phyloP scores from a whole-genome alignment of 2,888 invertebrate genomes.

The Phaedon cochleariae region DNA sequence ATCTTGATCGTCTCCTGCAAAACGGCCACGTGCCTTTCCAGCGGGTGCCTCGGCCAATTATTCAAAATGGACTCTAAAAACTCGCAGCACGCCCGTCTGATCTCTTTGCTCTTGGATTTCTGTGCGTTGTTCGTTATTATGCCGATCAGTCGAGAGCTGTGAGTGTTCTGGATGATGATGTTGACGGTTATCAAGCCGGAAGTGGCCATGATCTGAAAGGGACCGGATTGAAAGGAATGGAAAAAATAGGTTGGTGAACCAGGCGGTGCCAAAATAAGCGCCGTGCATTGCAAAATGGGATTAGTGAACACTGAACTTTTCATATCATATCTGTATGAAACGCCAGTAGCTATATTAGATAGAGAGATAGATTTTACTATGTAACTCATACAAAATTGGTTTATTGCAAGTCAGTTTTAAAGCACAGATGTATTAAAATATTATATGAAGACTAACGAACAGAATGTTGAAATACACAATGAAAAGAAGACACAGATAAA shows the following conservation, averaged over 20 bases:
- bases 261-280: too few species aligned
- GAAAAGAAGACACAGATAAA: too few species aligned
- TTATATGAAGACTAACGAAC: too few species aligned
- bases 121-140: slow-evolving; percentile 79
- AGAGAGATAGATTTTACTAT: too few species aligned
- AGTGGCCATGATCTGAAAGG: slow-evolving; percentile 83
- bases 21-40: slow-evolving; percentile 82
- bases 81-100: slow-evolving; percentile 81
- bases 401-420: too few species aligned
- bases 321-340: too few species aligned
- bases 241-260: neutral
- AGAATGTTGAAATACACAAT: too few species aligned
- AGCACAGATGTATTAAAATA: too few species aligned
- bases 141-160: slow-evolving; percentile 81
- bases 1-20: slow-evolving; percentile 85
- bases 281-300: too few species aligned
- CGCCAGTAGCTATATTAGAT: too few species aligned
- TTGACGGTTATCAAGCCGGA: slow-evolving; percentile 86
- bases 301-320: too few species aligned
- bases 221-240: neutral
- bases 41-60: slow-evolving; percentile 83
- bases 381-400: too few species aligned
- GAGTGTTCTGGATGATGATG: slow-evolving; percentile 87
- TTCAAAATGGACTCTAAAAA: slow-evolving; percentile 84
- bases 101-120: slow-evolving; percentile 90